A percentile compares a stretch with the other conserved stretches of the same genome.
Evolutionary conservation across 1,140 invertebrate genomes (phyloP).

Genomic region (Scaptomyza montana): DNA sequence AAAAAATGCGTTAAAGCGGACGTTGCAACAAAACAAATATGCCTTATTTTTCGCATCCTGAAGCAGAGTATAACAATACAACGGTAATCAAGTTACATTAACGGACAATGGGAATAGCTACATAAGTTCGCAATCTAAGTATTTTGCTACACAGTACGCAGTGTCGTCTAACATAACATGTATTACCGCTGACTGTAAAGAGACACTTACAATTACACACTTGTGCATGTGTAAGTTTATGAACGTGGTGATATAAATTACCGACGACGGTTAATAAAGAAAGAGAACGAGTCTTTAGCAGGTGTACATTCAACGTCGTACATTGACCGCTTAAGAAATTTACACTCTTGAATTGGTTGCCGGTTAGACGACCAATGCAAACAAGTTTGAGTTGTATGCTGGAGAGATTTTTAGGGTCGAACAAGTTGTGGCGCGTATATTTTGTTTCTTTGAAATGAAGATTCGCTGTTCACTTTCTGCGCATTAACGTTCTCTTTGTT

Average conservation of each 20-base stretch:
- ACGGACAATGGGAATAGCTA: slow-evolving; percentile 24
- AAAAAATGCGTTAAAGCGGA: too few species aligned
- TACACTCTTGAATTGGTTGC: slow-evolving; percentile 20
- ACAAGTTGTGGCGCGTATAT: not conserved
- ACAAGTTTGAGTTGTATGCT: slow-evolving; percentile 62
- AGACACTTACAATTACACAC: slow-evolving; percentile 33
- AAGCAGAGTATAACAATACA: slow-evolving; percentile 13
- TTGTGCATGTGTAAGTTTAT: slow-evolving; percentile 13
- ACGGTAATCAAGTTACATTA: slow-evolving; percentile 67
- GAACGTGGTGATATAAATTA: slow-evolving; percentile 41
- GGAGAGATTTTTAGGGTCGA: slow-evolving; percentile 36
- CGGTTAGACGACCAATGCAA: slow-evolving; percentile 33
- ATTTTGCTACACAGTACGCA: slow-evolving; percentile 7
- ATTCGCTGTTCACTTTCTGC: slow-evolving; percentile 51
- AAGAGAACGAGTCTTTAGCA: slow-evolving; percentile 31
- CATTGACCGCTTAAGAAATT: slow-evolving; percentile 58
- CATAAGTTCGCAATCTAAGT: slow-evolving; percentile 18
- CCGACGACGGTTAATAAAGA: slow-evolving; percentile 21
- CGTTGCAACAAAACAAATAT: not conserved
- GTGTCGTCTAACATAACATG: slow-evolving; percentile 11
- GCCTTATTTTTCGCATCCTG: not conserved
- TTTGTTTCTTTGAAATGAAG: slow-evolving; percentile 40
- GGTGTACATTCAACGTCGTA: slow-evolving; percentile 51
- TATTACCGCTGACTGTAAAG: slow-evolving; percentile 26
- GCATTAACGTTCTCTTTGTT: slow-evolving; percentile 18